Conservation (phyloP, 2,797 vertebrate species). For the Gymnopithys bicolor region DNA sequence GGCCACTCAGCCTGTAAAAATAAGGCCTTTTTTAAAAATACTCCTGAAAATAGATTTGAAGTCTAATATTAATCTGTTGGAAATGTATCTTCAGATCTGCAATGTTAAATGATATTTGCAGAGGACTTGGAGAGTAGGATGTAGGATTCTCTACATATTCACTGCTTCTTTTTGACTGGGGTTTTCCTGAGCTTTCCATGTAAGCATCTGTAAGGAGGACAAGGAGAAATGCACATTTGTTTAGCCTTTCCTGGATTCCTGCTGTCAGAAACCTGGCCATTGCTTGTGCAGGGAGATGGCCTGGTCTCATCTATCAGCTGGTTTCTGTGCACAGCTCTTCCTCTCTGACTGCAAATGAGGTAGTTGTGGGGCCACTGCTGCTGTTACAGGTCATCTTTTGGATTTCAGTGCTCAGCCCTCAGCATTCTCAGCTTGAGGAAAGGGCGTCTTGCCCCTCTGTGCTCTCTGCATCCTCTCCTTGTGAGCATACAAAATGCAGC, state of each 20-base stretch:
- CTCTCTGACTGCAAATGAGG: not conserved
- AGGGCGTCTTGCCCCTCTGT: fast-evolving
- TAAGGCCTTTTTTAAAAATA: not conserved
- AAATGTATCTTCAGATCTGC: not conserved
- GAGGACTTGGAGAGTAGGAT: not conserved
- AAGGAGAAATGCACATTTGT: not conserved
- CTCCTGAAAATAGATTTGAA: not conserved
- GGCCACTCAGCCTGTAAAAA: not conserved
- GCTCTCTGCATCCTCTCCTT: not conserved
- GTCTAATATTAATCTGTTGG: not conserved
- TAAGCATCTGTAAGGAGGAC: not conserved
- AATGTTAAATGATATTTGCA: not conserved
- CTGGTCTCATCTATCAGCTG: not conserved
- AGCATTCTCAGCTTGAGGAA: not conserved
- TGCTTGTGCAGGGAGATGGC: not conserved
- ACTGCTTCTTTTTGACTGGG: not conserved
- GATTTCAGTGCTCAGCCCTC: not conserved
- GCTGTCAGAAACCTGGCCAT: not conserved
- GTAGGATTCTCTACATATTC: not conserved
- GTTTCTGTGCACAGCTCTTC: not conserved
- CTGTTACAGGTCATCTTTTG: not conserved
- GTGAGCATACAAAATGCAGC: not conserved
- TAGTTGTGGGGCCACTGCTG: not conserved
- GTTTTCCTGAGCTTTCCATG: not conserved
- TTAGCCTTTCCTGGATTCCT: not conserved